These are phyloP conservation scores for Pelecanus crispus DNA, from an alignment of 2,113 vertebrate genomes.

Conservation along the genomic window DNA sequence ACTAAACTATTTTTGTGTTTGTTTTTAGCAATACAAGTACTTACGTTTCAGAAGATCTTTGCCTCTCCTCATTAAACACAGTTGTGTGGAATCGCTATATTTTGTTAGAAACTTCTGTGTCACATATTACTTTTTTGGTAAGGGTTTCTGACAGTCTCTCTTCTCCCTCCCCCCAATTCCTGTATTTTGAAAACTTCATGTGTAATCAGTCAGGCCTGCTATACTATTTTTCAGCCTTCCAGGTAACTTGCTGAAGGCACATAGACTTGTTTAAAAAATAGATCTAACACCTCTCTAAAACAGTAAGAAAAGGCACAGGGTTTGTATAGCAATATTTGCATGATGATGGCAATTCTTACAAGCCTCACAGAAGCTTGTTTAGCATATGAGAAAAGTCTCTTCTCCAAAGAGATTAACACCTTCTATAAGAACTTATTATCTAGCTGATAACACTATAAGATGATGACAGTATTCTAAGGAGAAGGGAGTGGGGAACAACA, in stretches of 20 bases:
- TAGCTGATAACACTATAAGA: not conserved
- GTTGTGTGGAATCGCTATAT: constrained; percentile 85
- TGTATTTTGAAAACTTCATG: not conserved
- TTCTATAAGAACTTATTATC: not conserved
- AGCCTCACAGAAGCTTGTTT: not conserved
- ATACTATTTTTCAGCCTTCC: not conserved
- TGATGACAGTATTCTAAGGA: not conserved
- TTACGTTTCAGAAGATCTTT: constrained; percentile 86
- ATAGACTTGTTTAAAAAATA: not conserved
- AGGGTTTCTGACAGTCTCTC: constrained; percentile 11
- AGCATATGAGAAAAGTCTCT: not conserved
- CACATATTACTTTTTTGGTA: constrained; percentile 91
- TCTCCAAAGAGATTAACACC: not conserved
- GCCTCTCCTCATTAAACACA: constrained; percentile 82
- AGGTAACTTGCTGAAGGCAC: not conserved
- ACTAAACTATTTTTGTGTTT: not conserved
- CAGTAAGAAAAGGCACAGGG: not conserved
- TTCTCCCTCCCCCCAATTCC: not conserved
- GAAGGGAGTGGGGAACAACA: not conserved
- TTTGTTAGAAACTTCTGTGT: constrained; percentile 84
- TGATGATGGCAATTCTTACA: not conserved
- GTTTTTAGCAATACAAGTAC: constrained; percentile 90
- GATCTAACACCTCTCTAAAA: not conserved
- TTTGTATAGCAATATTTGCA: not conserved
- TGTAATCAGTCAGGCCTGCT: not conserved